phyloP scores from a whole-genome alignment of 2,888 invertebrate genomes.

The Polyommatus iphigenia region DNA sequence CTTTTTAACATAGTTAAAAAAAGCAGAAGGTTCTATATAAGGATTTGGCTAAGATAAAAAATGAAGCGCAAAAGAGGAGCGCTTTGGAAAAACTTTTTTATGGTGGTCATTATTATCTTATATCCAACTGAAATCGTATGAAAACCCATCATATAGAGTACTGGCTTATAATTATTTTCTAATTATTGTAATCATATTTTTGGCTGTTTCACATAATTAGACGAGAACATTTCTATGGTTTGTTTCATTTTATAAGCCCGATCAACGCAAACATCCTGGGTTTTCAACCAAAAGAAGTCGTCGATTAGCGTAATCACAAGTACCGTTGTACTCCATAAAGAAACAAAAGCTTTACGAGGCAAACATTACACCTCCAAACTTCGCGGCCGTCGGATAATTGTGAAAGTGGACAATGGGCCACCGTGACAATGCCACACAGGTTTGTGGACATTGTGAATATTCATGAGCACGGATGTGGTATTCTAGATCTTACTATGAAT shows the following conservation, averaged over 20 bases:
- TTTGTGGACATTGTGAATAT: constrained; percentile 35
- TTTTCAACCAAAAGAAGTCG: not conserved
- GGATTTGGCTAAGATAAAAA: no score
- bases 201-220: not conserved
- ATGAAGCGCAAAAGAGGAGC: no score
- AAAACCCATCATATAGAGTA: no score
- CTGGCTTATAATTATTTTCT: no score
- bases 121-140: no score
- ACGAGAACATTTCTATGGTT: not conserved
- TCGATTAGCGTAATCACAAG: constrained; percentile 13
- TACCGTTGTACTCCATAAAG: constrained; percentile 7
- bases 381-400: constrained; percentile 53
- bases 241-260: not conserved
- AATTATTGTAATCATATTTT: no score
- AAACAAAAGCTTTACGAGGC: constrained; percentile 16
- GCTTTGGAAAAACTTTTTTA: no score
- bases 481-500: not conserved
- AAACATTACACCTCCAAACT: constrained; percentile 31
- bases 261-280: not conserved
- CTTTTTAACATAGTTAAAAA: not conserved
- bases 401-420: constrained; percentile 56
- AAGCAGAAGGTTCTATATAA: not conserved
- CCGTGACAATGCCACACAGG: constrained; percentile 37
- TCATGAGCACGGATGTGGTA: constrained; percentile 32
- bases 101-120: no score